Conservation (phyloP, 2,797 vertebrate genomes). For the Myripristis murdjan region DNA sequence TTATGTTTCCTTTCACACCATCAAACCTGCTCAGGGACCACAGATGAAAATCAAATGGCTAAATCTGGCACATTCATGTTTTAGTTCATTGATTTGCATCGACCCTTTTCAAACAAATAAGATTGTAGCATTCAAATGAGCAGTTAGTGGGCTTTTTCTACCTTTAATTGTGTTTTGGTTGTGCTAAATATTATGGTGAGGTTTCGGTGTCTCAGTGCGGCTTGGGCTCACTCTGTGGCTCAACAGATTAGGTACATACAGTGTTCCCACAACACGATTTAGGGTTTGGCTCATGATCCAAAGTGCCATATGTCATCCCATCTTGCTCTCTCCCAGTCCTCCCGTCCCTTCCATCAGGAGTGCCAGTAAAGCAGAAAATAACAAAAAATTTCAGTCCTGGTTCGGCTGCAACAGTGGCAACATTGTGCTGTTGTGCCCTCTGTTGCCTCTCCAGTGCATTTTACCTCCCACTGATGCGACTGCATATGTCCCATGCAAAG, state of each 20-base stretch:
- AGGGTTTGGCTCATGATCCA: conserved; percentile 56
- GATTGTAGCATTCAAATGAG: background rate
- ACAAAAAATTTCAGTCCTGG: background rate
- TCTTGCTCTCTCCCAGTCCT: conserved; percentile 43
- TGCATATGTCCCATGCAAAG: background rate
- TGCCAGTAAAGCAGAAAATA: conserved; percentile 36
- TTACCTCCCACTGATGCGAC: background rate
- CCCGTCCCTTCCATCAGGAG: background rate
- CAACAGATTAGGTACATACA: conserved; percentile 53
- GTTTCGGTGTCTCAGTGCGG: background rate
- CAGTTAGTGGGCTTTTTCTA: too few relatives aligned
- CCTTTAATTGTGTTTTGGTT: background rate
- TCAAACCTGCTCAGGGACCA: too few relatives aligned
- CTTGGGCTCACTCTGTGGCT: conserved; percentile 24
- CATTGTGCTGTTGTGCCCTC: background rate
- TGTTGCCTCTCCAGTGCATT: background rate
- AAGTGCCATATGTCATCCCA: conserved; percentile 64
- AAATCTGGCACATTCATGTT: too few relatives aligned
- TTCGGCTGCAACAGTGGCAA: background rate
- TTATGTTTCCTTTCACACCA: too few relatives aligned
- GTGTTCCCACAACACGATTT: conserved; percentile 51
- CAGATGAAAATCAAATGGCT: too few relatives aligned
- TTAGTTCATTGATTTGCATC: too few relatives aligned
- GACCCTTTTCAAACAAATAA: too few relatives aligned
- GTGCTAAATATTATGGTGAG: background rate